Conservation (phyloP, 1,140 invertebrate genomes). For the Rhizoglyphus robini region DNA sequence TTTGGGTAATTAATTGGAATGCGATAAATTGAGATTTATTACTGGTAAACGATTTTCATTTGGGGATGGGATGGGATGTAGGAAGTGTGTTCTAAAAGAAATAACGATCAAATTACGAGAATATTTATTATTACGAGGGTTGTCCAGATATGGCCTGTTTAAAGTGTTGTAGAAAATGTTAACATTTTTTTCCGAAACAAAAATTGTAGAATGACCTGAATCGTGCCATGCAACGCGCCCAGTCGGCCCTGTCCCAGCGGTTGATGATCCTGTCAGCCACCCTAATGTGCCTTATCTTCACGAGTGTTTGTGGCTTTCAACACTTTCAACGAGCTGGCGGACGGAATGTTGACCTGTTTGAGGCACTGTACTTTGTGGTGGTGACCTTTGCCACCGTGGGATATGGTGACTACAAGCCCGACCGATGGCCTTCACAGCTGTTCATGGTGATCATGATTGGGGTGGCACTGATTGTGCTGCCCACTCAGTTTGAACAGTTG, state of each 20-base stretch:
- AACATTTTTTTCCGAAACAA: too few species aligned
- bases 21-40: too few species aligned
- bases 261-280: constrained; percentile 88
- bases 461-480: constrained; percentile 39
- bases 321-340: constrained; percentile 41
- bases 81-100: too few species aligned
- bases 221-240: constrained; percentile 89
- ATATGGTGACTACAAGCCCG: constrained; percentile 38
- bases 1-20: too few species aligned
- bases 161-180: too few species aligned
- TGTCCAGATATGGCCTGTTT: too few species aligned
- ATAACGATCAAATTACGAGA: too few species aligned
- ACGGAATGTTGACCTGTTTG: constrained; percentile 38
- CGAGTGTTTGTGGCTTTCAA: constrained; percentile 46
- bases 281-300: constrained; percentile 87
- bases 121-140: too few species aligned
- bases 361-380: constrained; percentile 42
- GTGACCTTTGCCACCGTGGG: constrained; percentile 44
- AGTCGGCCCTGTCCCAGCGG: constrained; percentile 89
- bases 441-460: constrained; percentile 43
- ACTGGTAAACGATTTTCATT: too few species aligned
- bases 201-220: constrained; percentile 95
- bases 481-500: constrained; percentile 72
- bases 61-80: too few species aligned
- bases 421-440: constrained; percentile 41